Percentiles rank a stretch among this genome's conserved stretches.
Evolutionary conservation across 2,113 vertebrate genomes (phyloP).

Genomic region (Balaenoptera acutorostrata): DNA sequence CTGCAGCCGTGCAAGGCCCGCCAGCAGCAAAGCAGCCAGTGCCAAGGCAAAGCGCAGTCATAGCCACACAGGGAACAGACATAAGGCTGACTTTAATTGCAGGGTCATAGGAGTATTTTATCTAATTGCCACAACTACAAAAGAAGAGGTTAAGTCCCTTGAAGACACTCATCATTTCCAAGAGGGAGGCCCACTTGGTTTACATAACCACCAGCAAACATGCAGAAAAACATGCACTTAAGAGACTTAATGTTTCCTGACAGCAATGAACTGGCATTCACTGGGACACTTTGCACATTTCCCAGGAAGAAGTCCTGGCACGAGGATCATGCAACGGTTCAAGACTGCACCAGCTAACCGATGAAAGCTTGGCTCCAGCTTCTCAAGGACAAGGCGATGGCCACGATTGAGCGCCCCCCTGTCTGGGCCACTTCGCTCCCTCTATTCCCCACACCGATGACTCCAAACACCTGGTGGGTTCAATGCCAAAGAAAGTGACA

Average conservation of each 20-base stretch:
- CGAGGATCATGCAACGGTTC: not conserved
- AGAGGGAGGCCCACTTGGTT: not conserved
- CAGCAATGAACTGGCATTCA: not conserved
- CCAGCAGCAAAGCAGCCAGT: accelerated
- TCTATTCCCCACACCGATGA: not conserved
- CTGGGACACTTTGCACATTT: not conserved
- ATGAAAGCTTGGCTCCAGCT: not conserved
- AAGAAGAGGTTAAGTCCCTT: not conserved
- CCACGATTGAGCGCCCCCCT: not conserved
- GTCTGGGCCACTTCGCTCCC: not conserved
- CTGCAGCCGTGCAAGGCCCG: accelerated
- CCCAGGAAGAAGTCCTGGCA: not conserved
- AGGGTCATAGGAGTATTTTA: not conserved
- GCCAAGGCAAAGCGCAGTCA: accelerated
- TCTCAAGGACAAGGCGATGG: not conserved
- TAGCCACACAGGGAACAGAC: not conserved
- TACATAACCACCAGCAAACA: conserved; percentile 36
- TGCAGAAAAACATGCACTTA: not conserved
- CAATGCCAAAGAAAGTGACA: conserved; percentile 44
- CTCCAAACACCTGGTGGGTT: conserved; percentile 10
- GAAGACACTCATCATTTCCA: conserved; percentile 32
- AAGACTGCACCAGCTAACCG: not conserved
- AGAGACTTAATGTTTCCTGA: conserved; percentile 31
- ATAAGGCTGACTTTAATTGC: not conserved
- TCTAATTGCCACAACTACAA: not conserved